phyloP scores from a whole-genome alignment of 2,888 invertebrate species.

The Actias luna region DNA sequence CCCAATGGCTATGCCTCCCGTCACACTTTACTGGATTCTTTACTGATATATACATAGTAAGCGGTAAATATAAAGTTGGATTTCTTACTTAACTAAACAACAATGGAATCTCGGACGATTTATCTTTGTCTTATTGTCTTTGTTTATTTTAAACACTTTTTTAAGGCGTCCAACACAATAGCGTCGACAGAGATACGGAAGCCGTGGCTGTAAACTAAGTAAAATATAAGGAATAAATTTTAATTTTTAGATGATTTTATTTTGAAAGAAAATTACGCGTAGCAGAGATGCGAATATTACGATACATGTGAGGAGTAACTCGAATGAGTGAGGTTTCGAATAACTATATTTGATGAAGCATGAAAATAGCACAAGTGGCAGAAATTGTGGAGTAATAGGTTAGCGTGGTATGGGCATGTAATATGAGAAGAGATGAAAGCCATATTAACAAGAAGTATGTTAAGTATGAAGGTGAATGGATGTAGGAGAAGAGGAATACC shows the following conservation, averaged over 20 bases:
- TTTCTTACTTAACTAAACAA: slow-evolving; percentile 8
- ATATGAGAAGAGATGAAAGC: no score
- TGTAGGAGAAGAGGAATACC: no score
- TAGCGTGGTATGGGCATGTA: no score
- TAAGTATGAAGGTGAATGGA: no score
- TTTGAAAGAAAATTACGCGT: no score
- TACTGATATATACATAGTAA: neutral
- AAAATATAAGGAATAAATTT: neutral
- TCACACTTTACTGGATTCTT: neutral
- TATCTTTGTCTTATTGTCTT: slow-evolving; percentile 7
- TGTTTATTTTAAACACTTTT: slow-evolving; percentile 6
- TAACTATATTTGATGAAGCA: no score
- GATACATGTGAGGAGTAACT: no score
- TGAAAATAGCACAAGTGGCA: no score
- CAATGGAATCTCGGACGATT: slow-evolving; percentile 9
- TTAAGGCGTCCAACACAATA: neutral
- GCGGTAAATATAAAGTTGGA: neutral
- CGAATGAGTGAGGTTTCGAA: no score
- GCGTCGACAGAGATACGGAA: slow-evolving; percentile 1
- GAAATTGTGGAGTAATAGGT: no score
- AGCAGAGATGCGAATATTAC: no score
- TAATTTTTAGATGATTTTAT: neutral
- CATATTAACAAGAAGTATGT: no score
- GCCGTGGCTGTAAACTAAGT: neutral
- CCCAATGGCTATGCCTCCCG: neutral